phyloP scores from a whole-genome alignment of 1,140 invertebrate genomes.

The Drosophila nigromelanica region DNA sequence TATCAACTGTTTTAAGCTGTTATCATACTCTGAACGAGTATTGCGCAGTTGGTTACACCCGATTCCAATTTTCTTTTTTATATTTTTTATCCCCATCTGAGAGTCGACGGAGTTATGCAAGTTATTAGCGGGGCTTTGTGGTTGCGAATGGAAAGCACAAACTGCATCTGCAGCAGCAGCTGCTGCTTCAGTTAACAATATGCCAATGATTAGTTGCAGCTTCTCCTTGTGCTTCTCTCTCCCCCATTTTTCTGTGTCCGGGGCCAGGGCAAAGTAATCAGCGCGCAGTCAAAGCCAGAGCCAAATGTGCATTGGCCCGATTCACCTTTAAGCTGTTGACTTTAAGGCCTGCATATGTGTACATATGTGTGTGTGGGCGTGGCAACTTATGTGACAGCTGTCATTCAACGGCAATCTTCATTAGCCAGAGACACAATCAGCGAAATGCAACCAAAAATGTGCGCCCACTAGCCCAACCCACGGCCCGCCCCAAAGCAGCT shows the following conservation, averaged over 20 bases:
- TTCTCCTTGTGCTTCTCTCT: constrained; percentile 13
- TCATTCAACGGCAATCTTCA: constrained; percentile 64
- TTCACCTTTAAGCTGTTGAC: constrained; percentile 32
- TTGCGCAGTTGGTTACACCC: not conserved
- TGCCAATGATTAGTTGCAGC: constrained; percentile 64
- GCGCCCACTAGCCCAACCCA: too few relatives aligned
- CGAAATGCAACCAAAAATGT: constrained; percentile 52
- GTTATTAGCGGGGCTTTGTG: constrained; percentile 69
- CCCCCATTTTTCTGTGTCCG: not conserved
- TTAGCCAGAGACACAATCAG: constrained; percentile 71
- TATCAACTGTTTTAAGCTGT: too few relatives aligned
- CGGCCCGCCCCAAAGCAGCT: not conserved
- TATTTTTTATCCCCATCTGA: constrained; percentile 1
- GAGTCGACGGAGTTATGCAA: constrained; percentile 56
- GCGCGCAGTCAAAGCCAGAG: constrained; percentile 17
- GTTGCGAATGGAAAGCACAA: constrained; percentile 29
- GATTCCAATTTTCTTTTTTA: not conserved
- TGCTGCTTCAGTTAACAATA: constrained; percentile 44
- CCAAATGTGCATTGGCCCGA: constrained; percentile 52
- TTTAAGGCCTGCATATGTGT: not conserved
- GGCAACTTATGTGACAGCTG: constrained; percentile 43
- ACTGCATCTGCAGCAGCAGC: constrained; percentile 14
- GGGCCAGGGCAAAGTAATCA: constrained; percentile 34
- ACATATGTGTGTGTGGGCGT: not conserved
- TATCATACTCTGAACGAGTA: too few relatives aligned